These are phyloP conservation scores for Muntiacus reevesi DNA, from an alignment of 2,113 vertebrate genomes.

Conservation along the genomic window DNA sequence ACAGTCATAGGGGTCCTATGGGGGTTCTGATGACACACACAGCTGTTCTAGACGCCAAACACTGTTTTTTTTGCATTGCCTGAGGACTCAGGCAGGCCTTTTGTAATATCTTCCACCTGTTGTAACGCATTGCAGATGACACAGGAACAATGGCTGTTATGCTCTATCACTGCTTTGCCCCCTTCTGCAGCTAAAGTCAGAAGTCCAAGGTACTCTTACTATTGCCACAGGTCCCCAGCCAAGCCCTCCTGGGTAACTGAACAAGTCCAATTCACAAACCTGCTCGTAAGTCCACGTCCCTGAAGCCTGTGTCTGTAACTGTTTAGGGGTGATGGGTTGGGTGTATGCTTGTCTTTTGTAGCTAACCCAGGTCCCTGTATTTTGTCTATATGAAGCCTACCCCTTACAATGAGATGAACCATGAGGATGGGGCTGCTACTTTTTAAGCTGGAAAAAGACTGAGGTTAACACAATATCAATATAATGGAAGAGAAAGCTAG, in stretches of 20 bases:
- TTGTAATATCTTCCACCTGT: neutral
- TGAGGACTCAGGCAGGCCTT: neutral
- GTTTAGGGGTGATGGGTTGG: neutral
- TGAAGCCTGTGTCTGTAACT: neutral
- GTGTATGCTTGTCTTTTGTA: neutral
- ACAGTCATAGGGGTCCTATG: neutral
- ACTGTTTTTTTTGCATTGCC: neutral
- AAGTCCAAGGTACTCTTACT: neutral
- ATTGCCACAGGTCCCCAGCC: neutral
- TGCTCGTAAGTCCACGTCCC: neutral
- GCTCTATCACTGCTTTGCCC: neutral
- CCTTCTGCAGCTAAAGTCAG: neutral
- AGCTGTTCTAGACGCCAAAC: neutral
- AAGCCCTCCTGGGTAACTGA: neutral
- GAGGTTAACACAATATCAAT: neutral
- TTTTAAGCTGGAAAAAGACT: neutral
- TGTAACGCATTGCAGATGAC: accelerated
- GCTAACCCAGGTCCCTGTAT: neutral
- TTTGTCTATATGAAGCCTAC: neutral
- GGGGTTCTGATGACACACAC: neutral
- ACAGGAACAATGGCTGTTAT: neutral
- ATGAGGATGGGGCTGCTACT: neutral
- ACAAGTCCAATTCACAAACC: neutral
- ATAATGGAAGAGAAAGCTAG: neutral
- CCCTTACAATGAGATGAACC: neutral